Evolutionary conservation across 2,797 vertebrate genomes (phyloP), one percentile per base, ranked within the genome.

Genomic region (Sebastiscus tertius): DNA sequence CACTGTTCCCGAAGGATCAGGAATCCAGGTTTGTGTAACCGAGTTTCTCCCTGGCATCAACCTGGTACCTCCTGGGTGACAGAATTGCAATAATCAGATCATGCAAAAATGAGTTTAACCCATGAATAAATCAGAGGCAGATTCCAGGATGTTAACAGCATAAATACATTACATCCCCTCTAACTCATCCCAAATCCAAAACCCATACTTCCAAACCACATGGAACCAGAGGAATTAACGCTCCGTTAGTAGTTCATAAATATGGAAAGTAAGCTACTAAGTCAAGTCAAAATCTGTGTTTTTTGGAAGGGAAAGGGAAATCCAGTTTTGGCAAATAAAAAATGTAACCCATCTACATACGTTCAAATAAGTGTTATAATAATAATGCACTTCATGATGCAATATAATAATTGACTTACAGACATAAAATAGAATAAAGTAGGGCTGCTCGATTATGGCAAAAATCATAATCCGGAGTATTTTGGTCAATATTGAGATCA

Each of bases 1-100:
- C 88, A 96, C 96, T 0, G 99, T 99, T 66, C 99, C 98, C 0
- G 99, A 99, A 84, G 99, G 99, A 69, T 98, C 98, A 0, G 99
- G 99, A 88, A 98, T 99, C 72, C 98, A 99, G 98, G 99, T 99
- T 79, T 56, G 92, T 80, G 10, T 2, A 20, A 58, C 24, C 33
- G 14, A 33, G 4, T 49, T 72, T 52, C 12, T 34, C 22, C 58
- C n/a, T 33, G 11, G 14, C 22, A 64, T 61, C 66, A 56, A 20
- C 2, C 24, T 24, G 24, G 2, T n/a, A 20, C n/a, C 5, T 39
- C 13, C 5, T 8, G 6, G 14, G 29, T 59, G 27, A 54, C 24
- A 55, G 58, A 26, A 77, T 42, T 72, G 7, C 34, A 4, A 31
- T 55, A 6, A 61, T 65, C 13, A 4, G 24, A 22, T 72, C 12